Conservation (phyloP, 2,888 invertebrate genomes). For the Euplagia quadripunctaria region DNA sequence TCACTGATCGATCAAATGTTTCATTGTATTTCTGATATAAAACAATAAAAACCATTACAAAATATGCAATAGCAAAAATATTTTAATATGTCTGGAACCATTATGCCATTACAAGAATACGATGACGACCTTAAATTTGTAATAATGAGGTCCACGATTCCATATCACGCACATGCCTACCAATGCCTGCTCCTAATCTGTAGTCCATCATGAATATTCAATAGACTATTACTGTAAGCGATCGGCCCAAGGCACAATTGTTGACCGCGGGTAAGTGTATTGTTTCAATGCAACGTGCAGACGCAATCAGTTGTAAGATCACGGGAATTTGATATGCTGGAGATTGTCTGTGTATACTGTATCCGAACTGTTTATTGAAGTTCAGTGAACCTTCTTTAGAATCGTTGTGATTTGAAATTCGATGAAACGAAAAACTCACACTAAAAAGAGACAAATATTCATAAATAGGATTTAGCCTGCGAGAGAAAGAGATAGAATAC, state of each 20-base stretch:
- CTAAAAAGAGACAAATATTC: no score
- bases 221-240: slow-evolving; percentile 6
- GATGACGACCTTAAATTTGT: background rate
- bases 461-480: no score
- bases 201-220: slow-evolving; percentile 47
- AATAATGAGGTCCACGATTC: background rate
- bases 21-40: no score
- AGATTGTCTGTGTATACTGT: background rate
- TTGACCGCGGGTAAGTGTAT: background rate
- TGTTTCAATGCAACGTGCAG: slow-evolving; percentile 2
- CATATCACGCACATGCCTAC: slow-evolving; percentile 27
- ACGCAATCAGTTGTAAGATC: slow-evolving; percentile 1
- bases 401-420: no score
- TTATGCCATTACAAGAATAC: background rate
- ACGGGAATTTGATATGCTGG: background rate
- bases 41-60: no score
- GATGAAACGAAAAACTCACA: no score
- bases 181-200: slow-evolving; percentile 33
- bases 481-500: no score
- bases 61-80: background rate
- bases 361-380: no score
- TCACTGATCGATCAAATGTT: no score
- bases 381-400: no score
- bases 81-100: background rate
- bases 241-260: background rate